Base-by-base conservation (phyloP, 2,113 vertebrate species). In the Thymallus thymallus region DNA sequence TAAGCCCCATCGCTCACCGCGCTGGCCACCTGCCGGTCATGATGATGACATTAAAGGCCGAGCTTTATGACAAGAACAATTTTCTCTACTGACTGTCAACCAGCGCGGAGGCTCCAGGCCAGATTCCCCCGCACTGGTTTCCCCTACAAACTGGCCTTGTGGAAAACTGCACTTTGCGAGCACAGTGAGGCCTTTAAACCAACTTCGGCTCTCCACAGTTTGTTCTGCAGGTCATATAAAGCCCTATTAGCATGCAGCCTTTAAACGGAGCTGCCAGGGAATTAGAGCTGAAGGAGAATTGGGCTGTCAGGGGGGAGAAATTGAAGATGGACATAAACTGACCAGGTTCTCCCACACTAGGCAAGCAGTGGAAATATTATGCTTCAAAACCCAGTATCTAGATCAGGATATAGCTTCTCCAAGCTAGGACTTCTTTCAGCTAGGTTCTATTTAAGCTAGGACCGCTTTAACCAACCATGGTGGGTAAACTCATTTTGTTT, bases 21-120 rank as follows among this genome's bases (percentile, higher is more conserved):
- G 9, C 41, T 9, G 72, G 71, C 73, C 82, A 84, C 78, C 81
- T 85, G 82, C 29, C 78, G 76, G 78, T 69, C 24, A n/a, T 68
- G 24, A 68, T 20, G 32, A 68, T 20, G 32, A 76, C 83, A 87
- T 83, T 89, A 84, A 60, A 6, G 68, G 69, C 73, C 74, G 22
- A 71, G 77, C 24, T 82, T 82, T 75, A 80, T 71, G 41, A 72
- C 71, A 1, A 68, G 24, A 73, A 75, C 29, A 24, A 58, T 82
- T 67, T n/a, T 45, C 70, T 56, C 73, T 23, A 6, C 61, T 76
- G 48, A 51, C 14, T 51, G 65, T 84, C 73, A 79, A 69, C 56
- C 56, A 51, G 29, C 13, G 68, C n/a, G 18, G 18, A 23, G 56
- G 56, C 48, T 26, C 60, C 23, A 41, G 23, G 5, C 24, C 48